Evolutionary conservation across 2,888 invertebrate genomes (phyloP), one percentile per base, ranked within the genome.

Genomic region (Pachydiplax longipennis): DNA sequence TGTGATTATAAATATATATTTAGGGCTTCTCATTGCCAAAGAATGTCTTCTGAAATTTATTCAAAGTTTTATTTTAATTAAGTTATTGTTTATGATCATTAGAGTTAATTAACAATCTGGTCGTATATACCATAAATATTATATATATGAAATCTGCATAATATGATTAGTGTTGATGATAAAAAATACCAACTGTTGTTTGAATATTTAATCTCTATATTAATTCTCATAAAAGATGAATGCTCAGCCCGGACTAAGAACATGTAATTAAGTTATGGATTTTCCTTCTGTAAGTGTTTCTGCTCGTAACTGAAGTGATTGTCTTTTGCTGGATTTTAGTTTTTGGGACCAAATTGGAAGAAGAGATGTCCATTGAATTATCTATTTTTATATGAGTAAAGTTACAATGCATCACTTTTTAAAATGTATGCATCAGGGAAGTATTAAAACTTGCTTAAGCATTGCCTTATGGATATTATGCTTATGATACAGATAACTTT

Each of bases 321-420:
- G 61, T 37, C 61, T 37, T n/a, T 10, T 65, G 58, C 22, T 61
- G 18, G 37, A 65, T 61, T 22, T 35, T 35, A 87, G 58, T 87
- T 87, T 83, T 87, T 87, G 87, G 87, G 87, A 87, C 87, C 87
- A 87, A 87, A 61, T 37, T 58, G 87, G 87, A 87, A 65, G 87
- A 61, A 61, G 87, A 53, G 3, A 87, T 87, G 37, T 87, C 83
- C 22, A 31, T 25, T 37, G 61, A 61, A 87, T 87, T 87, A 25
- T 73, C 87, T 87, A 87, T 87, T 87, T 87, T 87, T 87, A 61
- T 87, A 87, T 83, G 83, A 83, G 83, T 83, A 83, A 61, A 61
- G 25, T 87, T 87, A 87, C 8, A 37, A 37, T 87, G 87, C 65
- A 87, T 35, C 58, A 37, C 53, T 65, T 58, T 87, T 37, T 87